Evolutionary conservation across 2,888 invertebrate species (phyloP).

Genomic region (Agrochola circellaris): DNA sequence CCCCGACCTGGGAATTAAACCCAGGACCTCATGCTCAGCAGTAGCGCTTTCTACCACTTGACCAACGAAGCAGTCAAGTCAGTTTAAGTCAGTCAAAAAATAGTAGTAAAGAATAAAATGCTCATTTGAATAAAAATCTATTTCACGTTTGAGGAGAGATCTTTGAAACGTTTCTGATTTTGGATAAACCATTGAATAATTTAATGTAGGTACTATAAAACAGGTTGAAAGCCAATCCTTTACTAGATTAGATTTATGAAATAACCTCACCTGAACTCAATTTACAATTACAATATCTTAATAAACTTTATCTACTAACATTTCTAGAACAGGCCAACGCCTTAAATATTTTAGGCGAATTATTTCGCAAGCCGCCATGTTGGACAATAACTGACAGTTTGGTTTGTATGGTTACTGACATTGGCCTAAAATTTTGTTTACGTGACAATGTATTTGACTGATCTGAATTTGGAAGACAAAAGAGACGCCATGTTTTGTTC

Average conservation of each 20-base stretch:
- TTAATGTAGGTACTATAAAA: constrained; percentile 4
- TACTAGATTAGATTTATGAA: too few species aligned
- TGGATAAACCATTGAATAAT: not conserved
- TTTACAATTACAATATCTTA: constrained; percentile 51
- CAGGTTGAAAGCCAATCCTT: constrained; percentile 20
- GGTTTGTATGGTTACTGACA: constrained; percentile 43
- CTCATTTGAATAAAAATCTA: not conserved
- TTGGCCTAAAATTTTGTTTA: constrained; percentile 57
- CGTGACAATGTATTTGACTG: constrained; percentile 28
- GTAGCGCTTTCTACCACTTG: too few species aligned
- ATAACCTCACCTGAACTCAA: constrained; percentile 28
- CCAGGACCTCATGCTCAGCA: too few species aligned
- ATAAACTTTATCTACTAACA: constrained; percentile 31
- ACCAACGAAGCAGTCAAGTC: too few species aligned
- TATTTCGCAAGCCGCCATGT: constrained; percentile 56
- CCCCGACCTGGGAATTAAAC: too few species aligned
- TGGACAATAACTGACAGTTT: constrained; percentile 45
- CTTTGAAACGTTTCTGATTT: not conserved
- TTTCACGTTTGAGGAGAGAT: not conserved
- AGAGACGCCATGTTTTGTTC: not conserved
- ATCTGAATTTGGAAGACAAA: constrained; percentile 45
- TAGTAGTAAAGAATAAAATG: too few species aligned
- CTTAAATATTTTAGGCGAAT: constrained; percentile 37
- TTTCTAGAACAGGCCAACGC: constrained; percentile 51
- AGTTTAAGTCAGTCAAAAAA: too few species aligned